phyloP scores from a whole-genome alignment of 2,113 vertebrate species.

The Tautogolabrus adspersus region DNA sequence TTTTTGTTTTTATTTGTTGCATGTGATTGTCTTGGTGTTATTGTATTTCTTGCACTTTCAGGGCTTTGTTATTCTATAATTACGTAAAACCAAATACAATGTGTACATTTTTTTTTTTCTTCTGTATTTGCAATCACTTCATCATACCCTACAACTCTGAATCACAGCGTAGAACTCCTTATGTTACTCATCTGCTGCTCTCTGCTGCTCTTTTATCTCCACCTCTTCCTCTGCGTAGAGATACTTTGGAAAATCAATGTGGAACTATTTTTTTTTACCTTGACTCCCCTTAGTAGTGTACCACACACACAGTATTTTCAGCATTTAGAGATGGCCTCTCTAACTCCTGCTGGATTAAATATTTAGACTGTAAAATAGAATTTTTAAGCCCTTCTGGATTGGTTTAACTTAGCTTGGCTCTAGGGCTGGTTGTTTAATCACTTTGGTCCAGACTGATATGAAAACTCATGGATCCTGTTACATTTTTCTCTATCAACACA shows the following conservation, averaged over 20 bases:
- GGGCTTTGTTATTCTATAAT: too few species aligned
- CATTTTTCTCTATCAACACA: too few species aligned
- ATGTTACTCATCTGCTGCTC: constrained; percentile 19
- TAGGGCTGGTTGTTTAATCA: too few species aligned
- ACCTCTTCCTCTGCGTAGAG: constrained; percentile 20
- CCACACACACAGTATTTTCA: constrained; percentile 15
- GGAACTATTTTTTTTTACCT: constrained; percentile 44
- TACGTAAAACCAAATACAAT: too few species aligned
- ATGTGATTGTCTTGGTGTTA: too few species aligned
- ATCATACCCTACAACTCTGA: not conserved
- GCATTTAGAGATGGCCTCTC: not conserved
- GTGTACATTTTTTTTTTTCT: too few species aligned
- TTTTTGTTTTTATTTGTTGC: too few species aligned
- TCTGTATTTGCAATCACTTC: not conserved
- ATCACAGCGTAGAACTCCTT: constrained; percentile 10
- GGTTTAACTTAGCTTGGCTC: too few species aligned
- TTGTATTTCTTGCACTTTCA: too few species aligned
- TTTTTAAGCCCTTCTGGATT: too few species aligned
- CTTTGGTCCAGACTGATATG: too few species aligned
- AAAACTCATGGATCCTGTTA: too few species aligned
- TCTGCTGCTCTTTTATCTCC: constrained; percentile 41
- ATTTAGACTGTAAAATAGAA: not conserved
- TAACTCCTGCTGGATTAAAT: not conserved
- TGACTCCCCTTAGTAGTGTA: constrained; percentile 25
- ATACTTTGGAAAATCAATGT: constrained; percentile 45